Evolutionary conservation across 1,140 invertebrate genomes (phyloP).

Genomic region (Trichonephila clavata): DNA sequence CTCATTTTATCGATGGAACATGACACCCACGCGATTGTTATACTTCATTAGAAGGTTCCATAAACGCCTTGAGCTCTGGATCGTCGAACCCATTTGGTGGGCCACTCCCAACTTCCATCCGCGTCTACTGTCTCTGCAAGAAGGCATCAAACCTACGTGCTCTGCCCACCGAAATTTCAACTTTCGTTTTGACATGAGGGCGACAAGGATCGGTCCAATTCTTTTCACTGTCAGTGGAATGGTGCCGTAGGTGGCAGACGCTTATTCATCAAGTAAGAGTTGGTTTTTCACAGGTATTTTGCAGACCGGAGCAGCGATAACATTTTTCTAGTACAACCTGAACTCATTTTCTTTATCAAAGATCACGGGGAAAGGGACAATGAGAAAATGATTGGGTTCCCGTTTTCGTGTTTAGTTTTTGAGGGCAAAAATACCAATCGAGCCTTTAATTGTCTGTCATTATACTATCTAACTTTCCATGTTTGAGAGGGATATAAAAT

Average conservation of each 20-base stretch:
- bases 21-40: neutral
- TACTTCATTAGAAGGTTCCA: neutral
- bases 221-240: conserved; percentile 2
- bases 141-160: conserved; percentile 46
- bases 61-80: conserved; percentile 4
- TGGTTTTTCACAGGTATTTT: neutral
- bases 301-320: too few relatives aligned
- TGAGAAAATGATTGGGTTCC: too few relatives aligned
- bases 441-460: too few relatives aligned
- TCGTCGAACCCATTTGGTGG: conserved; percentile 48
- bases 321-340: too few relatives aligned
- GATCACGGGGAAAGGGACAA: too few relatives aligned
- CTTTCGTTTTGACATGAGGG: conserved; percentile 28
- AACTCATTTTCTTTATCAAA: too few relatives aligned
- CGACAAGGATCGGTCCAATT: conserved; percentile 24
- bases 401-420: too few relatives aligned
- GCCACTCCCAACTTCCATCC: conserved; percentile 23
- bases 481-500: too few relatives aligned
- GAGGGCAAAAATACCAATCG: too few relatives aligned
- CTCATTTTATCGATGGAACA: neutral
- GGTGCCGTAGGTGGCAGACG: neutral
- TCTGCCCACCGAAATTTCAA: conserved; percentile 35
- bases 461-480: too few relatives aligned
- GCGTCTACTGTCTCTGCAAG: neutral
- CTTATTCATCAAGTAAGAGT: neutral